phyloP scores from a whole-genome alignment of 2,888 invertebrate species.

The Pheosia gnoma region DNA sequence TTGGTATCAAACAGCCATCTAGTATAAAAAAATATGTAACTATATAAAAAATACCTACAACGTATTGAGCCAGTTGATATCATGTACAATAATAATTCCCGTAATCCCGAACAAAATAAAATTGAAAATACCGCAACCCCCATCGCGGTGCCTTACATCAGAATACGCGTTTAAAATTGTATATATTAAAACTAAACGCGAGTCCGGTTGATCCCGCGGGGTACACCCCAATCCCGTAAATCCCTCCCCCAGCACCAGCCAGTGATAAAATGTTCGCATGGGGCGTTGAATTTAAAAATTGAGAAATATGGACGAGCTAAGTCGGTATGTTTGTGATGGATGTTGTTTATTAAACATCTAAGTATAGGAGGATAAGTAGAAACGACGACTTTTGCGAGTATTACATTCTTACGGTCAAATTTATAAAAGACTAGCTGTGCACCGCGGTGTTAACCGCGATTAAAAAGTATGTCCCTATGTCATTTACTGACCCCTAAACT shows the following conservation, averaged over 20 bases:
- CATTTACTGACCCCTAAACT: too few relatives aligned
- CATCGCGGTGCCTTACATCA: not conserved
- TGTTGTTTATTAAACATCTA: not conserved
- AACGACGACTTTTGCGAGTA: too few relatives aligned
- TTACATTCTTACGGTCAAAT: too few relatives aligned
- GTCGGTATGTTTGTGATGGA: slow-evolving; percentile 1
- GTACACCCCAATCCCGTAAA: slow-evolving; percentile 2
- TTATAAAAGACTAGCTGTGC: too few relatives aligned
- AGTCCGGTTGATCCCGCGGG: slow-evolving; percentile 1
- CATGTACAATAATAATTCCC: not conserved
- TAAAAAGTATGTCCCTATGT: too few relatives aligned
- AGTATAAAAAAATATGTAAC: too few relatives aligned
- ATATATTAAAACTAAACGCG: slow-evolving; percentile 7
- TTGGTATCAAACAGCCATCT: too few relatives aligned
- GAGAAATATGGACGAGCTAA: not conserved
- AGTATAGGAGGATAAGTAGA: not conserved
- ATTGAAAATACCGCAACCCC: not conserved
- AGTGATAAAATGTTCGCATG: slow-evolving; percentile 3
- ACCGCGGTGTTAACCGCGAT: too few relatives aligned
- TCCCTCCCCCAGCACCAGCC: slow-evolving; percentile 5
- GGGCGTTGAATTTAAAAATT: slow-evolving; percentile 7
- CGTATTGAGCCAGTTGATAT: not conserved
- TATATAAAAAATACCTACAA: too few relatives aligned
- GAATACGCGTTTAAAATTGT: slow-evolving; percentile 3
- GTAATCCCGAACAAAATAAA: not conserved